Base-by-base conservation (phyloP, 2,113 vertebrate genomes). In the Pterophyllum scalare region DNA sequence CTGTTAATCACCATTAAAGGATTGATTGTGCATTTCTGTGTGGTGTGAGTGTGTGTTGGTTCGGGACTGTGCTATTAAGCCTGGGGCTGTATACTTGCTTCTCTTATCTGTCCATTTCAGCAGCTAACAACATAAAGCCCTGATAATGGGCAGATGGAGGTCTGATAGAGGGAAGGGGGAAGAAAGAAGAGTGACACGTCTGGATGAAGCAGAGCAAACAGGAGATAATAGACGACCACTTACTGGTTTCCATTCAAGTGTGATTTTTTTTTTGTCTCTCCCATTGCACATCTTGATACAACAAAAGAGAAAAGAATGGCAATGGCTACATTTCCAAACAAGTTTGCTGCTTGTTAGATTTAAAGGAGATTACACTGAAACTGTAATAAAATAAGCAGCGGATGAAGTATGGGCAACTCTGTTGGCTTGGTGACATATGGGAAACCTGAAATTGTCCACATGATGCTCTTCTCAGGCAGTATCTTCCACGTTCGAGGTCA, bases 61-160 rank as follows among this genome's bases (percentile, higher is more conserved):
- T 10, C 5, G 40, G 0, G 33, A 43, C n/a, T 6, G 58, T 33
- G 57, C 5, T 3, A 7, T 20, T 22, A 40, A 8, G 64, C 64
- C 58, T 19, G 24, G 26, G 38, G 59, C 26, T 28, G 31, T 17
- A 24, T 64, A 59, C 83, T 85, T 81, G 38, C 72, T n/a, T 28
- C 40, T 3, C 83, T 85, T 88, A 90, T 91, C 90, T 62, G 31
- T 33, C 54, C 43, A 19, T 91, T 80, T 84, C 75, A 75, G 70
- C 35, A 1, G 15, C 54, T 22, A 35, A 82, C 83, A 26, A 46
- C 86, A 57, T 28, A 3, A 28, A 13, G 33, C 22, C 20, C 33
- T 38, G 88, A 86, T 86, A 87, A 75, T 11, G 52, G 40, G 24
- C 19, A 24, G 85, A 89, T 81, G 5, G 60, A 67, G 31, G 19